phyloP scores from a whole-genome alignment of 1,140 invertebrate genomes.

The Hesperophylax magnus region DNA sequence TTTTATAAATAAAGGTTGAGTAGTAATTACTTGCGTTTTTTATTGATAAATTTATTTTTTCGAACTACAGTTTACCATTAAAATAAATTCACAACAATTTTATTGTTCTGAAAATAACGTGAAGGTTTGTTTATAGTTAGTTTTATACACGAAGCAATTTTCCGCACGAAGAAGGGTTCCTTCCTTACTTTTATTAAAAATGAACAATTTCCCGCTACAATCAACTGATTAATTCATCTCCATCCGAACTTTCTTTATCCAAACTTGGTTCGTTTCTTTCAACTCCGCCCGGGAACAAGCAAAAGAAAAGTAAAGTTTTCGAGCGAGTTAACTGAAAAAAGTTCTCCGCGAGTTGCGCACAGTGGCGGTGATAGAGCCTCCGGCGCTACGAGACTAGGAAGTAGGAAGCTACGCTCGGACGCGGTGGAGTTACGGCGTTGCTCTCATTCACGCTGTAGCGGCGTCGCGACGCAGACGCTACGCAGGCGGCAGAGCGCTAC shows the following conservation, averaged over 20 bases:
- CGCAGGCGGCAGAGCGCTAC: background rate
- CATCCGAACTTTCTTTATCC: background rate
- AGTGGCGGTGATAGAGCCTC: background rate
- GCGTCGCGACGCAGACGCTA: conserved; percentile 48
- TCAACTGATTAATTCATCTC: conserved; percentile 5
- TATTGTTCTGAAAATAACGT: no score
- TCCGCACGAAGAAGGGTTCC: no score
- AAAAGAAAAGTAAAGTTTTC: conserved; percentile 8
- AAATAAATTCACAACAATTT: no score
- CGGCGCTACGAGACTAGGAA: background rate
- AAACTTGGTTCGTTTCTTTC: conserved; percentile 1
- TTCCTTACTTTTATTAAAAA: no score
- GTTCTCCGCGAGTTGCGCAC: conserved; percentile 38
- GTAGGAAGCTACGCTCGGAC: background rate
- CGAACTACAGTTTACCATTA: no score
- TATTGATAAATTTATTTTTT: no score
- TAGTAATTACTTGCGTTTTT: no score
- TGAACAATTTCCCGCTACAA: background rate
- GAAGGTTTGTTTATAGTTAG: no score
- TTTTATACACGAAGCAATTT: no score
- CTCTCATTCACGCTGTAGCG: conserved; percentile 46
- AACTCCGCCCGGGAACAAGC: background rate
- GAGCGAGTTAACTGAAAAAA: conserved; percentile 42
- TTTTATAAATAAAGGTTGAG: no score
- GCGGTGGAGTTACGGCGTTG: conserved; percentile 12